phyloP scores from a whole-genome alignment of 2,888 invertebrate species.

The Plagodis dolabraria region DNA sequence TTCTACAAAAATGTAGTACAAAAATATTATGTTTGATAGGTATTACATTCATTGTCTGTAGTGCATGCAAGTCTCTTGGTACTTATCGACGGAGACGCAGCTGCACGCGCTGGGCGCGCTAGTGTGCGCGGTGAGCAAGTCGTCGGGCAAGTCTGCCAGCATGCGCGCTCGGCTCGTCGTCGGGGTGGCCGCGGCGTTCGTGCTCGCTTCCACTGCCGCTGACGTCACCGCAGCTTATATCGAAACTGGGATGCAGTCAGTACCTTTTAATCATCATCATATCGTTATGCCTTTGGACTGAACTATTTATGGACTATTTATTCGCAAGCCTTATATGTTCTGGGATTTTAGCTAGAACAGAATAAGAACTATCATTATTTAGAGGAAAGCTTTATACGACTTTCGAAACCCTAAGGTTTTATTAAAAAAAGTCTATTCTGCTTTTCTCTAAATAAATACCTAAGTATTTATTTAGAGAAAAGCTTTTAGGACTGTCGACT shows the following conservation, averaged over 20 bases:
- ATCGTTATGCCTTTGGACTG: no score
- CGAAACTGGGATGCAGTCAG: constrained; percentile 49
- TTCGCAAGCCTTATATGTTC: no score
- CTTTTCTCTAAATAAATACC: no score
- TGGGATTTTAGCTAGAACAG: no score
- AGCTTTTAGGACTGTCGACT: no score
- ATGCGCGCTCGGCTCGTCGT: constrained; percentile 78
- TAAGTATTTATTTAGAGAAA: no score
- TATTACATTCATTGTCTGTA: constrained; percentile 49
- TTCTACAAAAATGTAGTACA: no score
- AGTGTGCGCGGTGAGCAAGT: constrained; percentile 78
- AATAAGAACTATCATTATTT: no score
- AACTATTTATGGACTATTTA: no score
- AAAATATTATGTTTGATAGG: not conserved
- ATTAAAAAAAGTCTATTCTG: no score
- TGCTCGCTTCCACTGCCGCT: constrained; percentile 74
- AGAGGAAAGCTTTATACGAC: no score
- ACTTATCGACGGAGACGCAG: constrained; percentile 90
- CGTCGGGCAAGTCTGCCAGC: constrained; percentile 84
- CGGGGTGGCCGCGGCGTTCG: constrained; percentile 54
- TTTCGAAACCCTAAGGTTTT: no score
- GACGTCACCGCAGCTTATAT: constrained; percentile 75
- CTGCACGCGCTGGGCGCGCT: constrained; percentile 89
- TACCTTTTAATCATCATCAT: constrained; percentile 2
- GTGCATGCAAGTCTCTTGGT: constrained; percentile 94